Evolutionary conservation across 2,113 vertebrate genomes (phyloP).

Genomic region (Anarhynchus alexandrinus): DNA sequence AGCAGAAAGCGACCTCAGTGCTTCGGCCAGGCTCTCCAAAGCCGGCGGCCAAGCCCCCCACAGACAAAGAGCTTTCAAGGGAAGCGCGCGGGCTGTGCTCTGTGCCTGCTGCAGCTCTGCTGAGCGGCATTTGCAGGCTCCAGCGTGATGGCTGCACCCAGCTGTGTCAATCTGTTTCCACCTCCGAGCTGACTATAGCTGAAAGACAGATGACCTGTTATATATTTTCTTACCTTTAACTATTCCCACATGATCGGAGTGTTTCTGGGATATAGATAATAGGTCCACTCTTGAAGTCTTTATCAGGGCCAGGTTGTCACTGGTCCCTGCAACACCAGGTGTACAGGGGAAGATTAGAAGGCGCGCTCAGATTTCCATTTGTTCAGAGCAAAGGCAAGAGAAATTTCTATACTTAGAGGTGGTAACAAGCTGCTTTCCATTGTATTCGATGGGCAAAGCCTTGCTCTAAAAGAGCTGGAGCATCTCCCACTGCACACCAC

Average conservation of each 20-base stretch:
- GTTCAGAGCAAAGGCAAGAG: not conserved
- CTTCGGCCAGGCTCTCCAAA: not conserved
- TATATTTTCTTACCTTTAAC: slow-evolving; percentile 39
- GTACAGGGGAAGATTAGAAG: not conserved
- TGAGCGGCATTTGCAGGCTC: not conserved
- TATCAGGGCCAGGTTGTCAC: slow-evolving; percentile 11
- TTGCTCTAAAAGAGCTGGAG: not conserved
- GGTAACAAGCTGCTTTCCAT: not conserved
- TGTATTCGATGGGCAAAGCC: not conserved
- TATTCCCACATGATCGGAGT: not conserved
- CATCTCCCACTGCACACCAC: not conserved
- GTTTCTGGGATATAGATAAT: slow-evolving; percentile 5
- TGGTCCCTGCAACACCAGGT: slow-evolving; percentile 3
- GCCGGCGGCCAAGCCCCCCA: not conserved
- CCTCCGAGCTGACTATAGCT: not conserved
- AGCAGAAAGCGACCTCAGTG: not conserved
- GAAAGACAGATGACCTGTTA: slow-evolving; percentile 44
- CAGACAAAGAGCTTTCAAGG: not conserved
- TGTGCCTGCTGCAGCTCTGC: not conserved
- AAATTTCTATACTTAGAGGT: not conserved
- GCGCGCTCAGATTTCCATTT: not conserved
- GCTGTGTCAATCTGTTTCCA: slow-evolving; percentile 22
- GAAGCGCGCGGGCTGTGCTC: accelerated
- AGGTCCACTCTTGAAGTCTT: slow-evolving; percentile 33
- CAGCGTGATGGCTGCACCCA: not conserved